Evolutionary conservation across 2,888 invertebrate genomes (phyloP), one percentile per base, ranked within the genome.

Genomic region (Saturnia japonica): DNA sequence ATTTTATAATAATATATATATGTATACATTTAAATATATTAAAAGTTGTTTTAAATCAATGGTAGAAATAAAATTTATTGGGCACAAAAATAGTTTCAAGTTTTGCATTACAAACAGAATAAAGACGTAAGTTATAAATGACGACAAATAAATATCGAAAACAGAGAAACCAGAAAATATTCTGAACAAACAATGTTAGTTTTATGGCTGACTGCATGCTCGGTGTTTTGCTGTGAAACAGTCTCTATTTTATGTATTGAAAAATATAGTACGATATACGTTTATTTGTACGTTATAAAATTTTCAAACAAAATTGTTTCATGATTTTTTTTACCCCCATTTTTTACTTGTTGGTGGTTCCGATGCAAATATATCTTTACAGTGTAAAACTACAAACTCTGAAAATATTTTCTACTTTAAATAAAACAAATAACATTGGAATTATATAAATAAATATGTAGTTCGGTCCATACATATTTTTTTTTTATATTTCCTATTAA

Each of bases 111-210:
- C 28, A 12, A 60, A 34, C 62, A 62, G 34, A 34, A 62, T 62
- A 40, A 72, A 76, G 68, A 74, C 75, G 77, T 82, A 81, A 78
- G 75, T 80, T 81, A 76, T 75, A 75, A 77, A 78, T 76, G 69
- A 75, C 75, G 77, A 80, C 82, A 81, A 77, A 82, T 82, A 82
- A 81, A 82, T 82, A 82, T 78, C 74, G 78, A 77, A 76, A 75
- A 72, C 71, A 74, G 76, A 74, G 72, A 77, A 76, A 76, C 73
- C 74, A 75, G 75, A 74, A 78, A 77, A 80, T 77, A 79, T 80
- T 76, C 75, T 76, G 74, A 81, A 78, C 76, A 78, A 77, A 73
- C 73, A 76, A 77, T 51, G 69, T 67, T 71, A 75, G 74, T 75
- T 72, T 73, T 75, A 70, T 73, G 72, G 72, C 72, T 54, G 60